Percentiles rank a stretch among this genome's conserved stretches.
These are phyloP conservation scores for Embiotoca jacksoni DNA, from an alignment of 2,113 vertebrate species.

Conservation along the genomic window DNA sequence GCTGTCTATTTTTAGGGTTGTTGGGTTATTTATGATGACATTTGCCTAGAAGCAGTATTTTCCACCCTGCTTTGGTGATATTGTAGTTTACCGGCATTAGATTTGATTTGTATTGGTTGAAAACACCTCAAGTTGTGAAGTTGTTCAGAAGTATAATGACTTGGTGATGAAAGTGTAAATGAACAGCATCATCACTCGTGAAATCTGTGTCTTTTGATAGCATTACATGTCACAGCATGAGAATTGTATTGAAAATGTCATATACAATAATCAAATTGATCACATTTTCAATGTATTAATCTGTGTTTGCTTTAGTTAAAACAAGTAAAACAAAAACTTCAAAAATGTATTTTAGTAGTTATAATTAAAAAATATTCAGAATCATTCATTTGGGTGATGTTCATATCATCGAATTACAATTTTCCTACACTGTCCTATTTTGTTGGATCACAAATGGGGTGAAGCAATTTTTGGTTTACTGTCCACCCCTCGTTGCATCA, in stretches of 20 bases:
- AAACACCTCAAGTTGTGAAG: not conserved
- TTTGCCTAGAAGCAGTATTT: conserved; percentile 61
- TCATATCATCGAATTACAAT: not conserved
- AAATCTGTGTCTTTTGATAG: not conserved
- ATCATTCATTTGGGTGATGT: not conserved
- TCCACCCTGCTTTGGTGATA: conserved; percentile 33
- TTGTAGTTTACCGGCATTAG: conserved; percentile 11
- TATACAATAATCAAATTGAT: not conserved
- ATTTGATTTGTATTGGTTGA: not conserved
- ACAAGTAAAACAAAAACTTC: no score
- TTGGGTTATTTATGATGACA: conserved; percentile 70
- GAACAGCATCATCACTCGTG: no score
- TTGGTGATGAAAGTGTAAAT: not conserved
- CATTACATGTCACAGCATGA: not conserved
- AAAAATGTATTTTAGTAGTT: no score
- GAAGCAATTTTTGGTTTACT: no score
- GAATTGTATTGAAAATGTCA: not conserved
- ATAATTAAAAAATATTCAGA: not conserved
- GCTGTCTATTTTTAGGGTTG: conserved; percentile 62
- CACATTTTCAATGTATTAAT: no score
- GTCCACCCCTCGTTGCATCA: no score
- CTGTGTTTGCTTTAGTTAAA: no score
- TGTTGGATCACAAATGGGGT: no score
- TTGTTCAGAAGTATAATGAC: not conserved
- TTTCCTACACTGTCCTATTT: no score